phyloP scores from a whole-genome alignment of 1,140 invertebrate species.

The Harlomillsia oculata region DNA sequence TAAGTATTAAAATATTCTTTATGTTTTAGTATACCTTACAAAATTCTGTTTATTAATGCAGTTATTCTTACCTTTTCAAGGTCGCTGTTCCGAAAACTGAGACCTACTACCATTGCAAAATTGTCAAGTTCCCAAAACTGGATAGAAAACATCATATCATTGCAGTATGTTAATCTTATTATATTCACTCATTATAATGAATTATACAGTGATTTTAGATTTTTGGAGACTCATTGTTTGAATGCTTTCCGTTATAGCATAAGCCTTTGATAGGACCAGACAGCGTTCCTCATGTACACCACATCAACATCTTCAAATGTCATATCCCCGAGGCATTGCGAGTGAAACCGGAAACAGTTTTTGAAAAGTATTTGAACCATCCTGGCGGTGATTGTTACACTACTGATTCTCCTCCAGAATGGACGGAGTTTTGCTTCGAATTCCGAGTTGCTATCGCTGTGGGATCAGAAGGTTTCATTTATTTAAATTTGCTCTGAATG shows the following conservation, averaged over 20 bases:
- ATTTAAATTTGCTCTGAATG: neutral
- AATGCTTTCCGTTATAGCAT: slow-evolving; percentile 44
- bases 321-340: slow-evolving; percentile 39
- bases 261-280: slow-evolving; percentile 48
- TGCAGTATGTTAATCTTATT: slow-evolving; percentile 47
- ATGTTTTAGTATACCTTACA: too few relatives aligned
- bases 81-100: slow-evolving; percentile 34
- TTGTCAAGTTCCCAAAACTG: slow-evolving; percentile 61
- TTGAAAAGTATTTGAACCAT: slow-evolving; percentile 51
- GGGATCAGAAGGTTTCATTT: slow-evolving; percentile 56
- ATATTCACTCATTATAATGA: neutral
- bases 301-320: slow-evolving; percentile 68
- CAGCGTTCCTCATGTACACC: slow-evolving; percentile 56
- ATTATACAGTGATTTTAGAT: slow-evolving; percentile 62
- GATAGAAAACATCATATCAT: slow-evolving; percentile 67
- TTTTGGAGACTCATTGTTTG: slow-evolving; percentile 43
- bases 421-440: slow-evolving; percentile 61
- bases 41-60: too few relatives aligned
- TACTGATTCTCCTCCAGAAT: slow-evolving; percentile 58
- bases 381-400: slow-evolving; percentile 56
- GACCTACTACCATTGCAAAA: slow-evolving; percentile 68
- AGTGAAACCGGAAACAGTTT: slow-evolving; percentile 37
- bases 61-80: slow-evolving; percentile 41
- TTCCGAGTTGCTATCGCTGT: slow-evolving; percentile 69
- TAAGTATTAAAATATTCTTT: too few relatives aligned